Conservation (phyloP, 2,888 invertebrate genomes). For the Eledone cirrhosa region DNA sequence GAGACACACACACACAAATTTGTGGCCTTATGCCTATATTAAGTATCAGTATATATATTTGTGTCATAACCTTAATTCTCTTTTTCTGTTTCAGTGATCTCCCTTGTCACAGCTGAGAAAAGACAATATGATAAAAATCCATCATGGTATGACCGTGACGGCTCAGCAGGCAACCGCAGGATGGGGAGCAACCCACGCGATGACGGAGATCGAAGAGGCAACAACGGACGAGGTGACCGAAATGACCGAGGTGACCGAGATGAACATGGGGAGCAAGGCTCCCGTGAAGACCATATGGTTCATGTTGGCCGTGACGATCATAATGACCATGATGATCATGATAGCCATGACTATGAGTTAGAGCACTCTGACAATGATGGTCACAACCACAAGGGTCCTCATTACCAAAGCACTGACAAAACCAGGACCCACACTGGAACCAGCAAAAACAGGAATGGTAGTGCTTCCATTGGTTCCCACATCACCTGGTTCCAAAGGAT, state of each 20-base stretch:
- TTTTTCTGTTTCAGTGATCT: too few relatives aligned
- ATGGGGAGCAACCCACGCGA: not conserved
- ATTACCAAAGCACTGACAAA: not conserved
- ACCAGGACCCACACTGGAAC: not conserved
- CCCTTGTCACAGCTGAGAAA: too few relatives aligned
- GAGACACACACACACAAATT: too few relatives aligned
- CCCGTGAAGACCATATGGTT: constrained; percentile 16
- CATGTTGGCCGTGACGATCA: not conserved
- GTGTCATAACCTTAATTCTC: too few relatives aligned
- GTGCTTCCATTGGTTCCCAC: not conserved
- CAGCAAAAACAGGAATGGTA: constrained; percentile 4
- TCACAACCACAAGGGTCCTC: not conserved
- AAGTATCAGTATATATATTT: too few relatives aligned
- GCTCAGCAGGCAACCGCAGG: too few relatives aligned
- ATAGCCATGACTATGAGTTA: constrained; percentile 17
- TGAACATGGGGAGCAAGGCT: not conserved
- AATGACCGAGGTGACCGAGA: too few relatives aligned
- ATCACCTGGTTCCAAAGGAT: not conserved
- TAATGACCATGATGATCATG: constrained; percentile 6
- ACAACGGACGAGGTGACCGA: too few relatives aligned
- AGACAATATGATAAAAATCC: too few relatives aligned
- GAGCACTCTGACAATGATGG: constrained; percentile 3
- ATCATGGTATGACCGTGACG: too few relatives aligned
- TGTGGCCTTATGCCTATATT: too few relatives aligned
- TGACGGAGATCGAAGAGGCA: too few relatives aligned